A percentile compares a stretch with the other conserved stretches of the same genome.
Evolutionary conservation across 2,888 invertebrate species (phyloP).

Genomic region (Slavum lentiscoides): DNA sequence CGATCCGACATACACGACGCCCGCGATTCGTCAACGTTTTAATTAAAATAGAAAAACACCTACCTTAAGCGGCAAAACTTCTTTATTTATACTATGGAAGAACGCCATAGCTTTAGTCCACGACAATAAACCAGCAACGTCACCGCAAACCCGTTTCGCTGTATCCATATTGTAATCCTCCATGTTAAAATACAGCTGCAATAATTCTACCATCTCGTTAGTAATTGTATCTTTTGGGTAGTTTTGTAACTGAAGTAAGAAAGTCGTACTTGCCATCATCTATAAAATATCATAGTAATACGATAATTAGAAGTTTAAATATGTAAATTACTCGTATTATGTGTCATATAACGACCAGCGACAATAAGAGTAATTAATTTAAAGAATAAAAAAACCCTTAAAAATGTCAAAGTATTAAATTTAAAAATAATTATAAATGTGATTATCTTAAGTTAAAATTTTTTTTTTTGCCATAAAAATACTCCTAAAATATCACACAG

Average conservation of each 20-base stretch:
- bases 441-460: too few species aligned
- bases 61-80: constrained; percentile 86
- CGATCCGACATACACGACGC: too few species aligned
- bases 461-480: too few species aligned
- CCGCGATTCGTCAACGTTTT: too few species aligned
- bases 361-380: too few species aligned
- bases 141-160: constrained; percentile 92
- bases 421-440: too few species aligned
- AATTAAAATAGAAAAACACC: constrained; percentile 17
- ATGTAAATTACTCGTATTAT: too few species aligned
- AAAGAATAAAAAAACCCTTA: too few species aligned
- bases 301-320: too few species aligned
- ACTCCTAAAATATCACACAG: too few species aligned
- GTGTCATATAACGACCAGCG: too few species aligned
- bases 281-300: constrained; percentile 58
- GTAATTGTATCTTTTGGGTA: constrained; percentile 96
- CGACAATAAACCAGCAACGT: constrained; percentile 90
- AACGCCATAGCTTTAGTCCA: constrained; percentile 97
- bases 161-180: constrained; percentile 97
- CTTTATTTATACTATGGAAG: constrained; percentile 94
- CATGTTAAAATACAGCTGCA: constrained; percentile 90
- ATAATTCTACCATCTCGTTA: constrained; percentile 93
- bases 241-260: constrained; percentile 86
- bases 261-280: constrained; percentile 96
- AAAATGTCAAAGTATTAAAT: too few species aligned